Conservation (phyloP, 2,797 vertebrate species). For the Sebastes vulpes region DNA sequence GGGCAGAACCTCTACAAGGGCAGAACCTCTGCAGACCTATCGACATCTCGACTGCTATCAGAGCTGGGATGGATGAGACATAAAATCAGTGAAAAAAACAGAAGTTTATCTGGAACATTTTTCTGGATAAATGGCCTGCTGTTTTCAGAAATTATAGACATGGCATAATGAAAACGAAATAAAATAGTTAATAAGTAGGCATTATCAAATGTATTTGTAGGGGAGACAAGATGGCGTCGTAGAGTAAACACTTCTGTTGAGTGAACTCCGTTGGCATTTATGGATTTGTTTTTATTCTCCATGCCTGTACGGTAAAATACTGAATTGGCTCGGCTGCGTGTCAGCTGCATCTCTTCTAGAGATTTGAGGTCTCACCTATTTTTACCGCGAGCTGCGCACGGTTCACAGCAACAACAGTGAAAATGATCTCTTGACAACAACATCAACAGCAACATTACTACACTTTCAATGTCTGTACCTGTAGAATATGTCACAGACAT, state of each 20-base stretch:
- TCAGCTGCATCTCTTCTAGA: too few species aligned
- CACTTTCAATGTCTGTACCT: too few species aligned
- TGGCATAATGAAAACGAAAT: neutral
- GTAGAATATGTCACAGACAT: too few species aligned
- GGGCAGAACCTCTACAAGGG: constrained; percentile 4
- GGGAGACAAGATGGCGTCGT: neutral
- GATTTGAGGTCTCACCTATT: too few species aligned
- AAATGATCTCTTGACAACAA: too few species aligned
- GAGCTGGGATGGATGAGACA: constrained; percentile 22
- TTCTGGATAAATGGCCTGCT: neutral
- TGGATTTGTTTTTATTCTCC: neutral
- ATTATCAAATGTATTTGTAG: too few species aligned
- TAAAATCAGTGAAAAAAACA: neutral
- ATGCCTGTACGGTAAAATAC: neutral
- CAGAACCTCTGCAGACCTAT: constrained; percentile 19
- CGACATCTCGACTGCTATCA: neutral
- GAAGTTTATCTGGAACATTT: neutral
- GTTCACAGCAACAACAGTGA: too few species aligned
- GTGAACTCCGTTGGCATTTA: neutral
- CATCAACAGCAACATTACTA: too few species aligned
- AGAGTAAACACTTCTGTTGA: neutral
- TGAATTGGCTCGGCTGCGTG: too few species aligned
- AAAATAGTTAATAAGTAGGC: too few species aligned
- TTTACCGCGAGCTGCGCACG: too few species aligned
- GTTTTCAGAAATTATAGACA: neutral